Conservation (phyloP, 2,888 invertebrate species). For the Cecidostiba fungosa region DNA sequence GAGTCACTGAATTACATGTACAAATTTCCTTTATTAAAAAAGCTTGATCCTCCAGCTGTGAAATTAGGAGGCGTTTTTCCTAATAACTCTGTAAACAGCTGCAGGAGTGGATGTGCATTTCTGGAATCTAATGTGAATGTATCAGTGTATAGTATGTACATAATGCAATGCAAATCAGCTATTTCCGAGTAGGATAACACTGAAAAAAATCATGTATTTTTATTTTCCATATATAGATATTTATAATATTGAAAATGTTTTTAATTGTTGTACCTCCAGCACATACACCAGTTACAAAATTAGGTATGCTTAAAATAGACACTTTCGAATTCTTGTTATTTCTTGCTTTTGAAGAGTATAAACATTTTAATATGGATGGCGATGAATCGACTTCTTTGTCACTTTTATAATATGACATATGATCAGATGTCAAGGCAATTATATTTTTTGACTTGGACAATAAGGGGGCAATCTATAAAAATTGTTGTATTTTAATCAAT, state of each 20-base stretch:
- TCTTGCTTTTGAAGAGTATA: conserved; percentile 69
- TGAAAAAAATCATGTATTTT: conserved; percentile 66
- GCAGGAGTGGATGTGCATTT: conserved; percentile 71
- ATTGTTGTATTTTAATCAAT: conserved; percentile 27
- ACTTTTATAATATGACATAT: conserved; percentile 72
- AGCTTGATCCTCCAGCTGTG: conserved; percentile 66
- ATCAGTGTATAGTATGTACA: conserved; percentile 75
- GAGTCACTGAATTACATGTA: conserved; percentile 71
- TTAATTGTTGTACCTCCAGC: conserved; percentile 74
- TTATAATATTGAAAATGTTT: conserved; percentile 33
- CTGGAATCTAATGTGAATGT: conserved; percentile 74
- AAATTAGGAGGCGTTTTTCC: conserved; percentile 67
- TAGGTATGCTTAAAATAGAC: conserved; percentile 73
- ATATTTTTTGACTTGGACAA: conserved; percentile 69
- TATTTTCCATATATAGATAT: conserved; percentile 54
- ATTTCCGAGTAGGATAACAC: conserved; percentile 75
- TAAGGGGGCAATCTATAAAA: conserved; percentile 72
- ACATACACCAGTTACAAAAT: conserved; percentile 75
- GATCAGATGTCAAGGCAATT: conserved; percentile 71
- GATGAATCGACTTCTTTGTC: conserved; percentile 64
- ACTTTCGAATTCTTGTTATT: conserved; percentile 65
- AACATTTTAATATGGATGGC: conserved; percentile 72
- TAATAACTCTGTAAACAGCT: conserved; percentile 71
- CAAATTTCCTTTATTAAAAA: conserved; percentile 76
- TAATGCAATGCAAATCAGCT: conserved; percentile 69